Conservation (phyloP, 2,113 vertebrate genomes). For the Festucalex cinctus region DNA sequence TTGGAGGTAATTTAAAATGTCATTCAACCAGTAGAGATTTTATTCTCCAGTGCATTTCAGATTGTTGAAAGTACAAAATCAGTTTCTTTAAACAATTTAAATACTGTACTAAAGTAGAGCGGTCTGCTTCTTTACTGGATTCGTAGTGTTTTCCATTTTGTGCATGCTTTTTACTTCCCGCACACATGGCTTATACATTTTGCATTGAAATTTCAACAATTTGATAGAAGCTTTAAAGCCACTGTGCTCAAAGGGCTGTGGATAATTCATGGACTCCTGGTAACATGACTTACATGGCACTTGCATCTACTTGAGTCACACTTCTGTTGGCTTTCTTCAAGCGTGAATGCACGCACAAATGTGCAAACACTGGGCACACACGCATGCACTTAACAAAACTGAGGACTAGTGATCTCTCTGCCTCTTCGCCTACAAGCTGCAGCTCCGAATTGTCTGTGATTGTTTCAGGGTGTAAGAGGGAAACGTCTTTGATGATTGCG, state of each 20-base stretch:
- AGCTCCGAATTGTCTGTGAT: conserved; percentile 35
- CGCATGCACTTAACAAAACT: neutral
- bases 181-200: conserved; percentile 15
- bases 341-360: conserved; percentile 21
- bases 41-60: too few relatives aligned
- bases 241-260: conserved; percentile 24
- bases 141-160: neutral
- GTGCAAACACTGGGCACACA: neutral
- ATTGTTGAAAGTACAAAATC: too few relatives aligned
- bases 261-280: conserved; percentile 41
- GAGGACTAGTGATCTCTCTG: conserved; percentile 2
- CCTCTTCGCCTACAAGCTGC: conserved; percentile 22
- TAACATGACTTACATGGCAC: conserved; percentile 28
- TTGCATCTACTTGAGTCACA: conserved; percentile 27
- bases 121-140: neutral
- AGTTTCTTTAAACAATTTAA: too few relatives aligned
- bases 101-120: neutral
- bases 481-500: conserved; percentile 33
- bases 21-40: too few relatives aligned
- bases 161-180: conserved; percentile 9
- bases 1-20: too few relatives aligned
- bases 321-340: conserved; percentile 21
- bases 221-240: conserved; percentile 12
- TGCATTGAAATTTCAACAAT: conserved; percentile 10
- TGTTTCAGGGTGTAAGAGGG: conserved; percentile 33